phyloP scores from a whole-genome alignment of 2,888 invertebrate genomes.

The Chloromyia formosa region DNA sequence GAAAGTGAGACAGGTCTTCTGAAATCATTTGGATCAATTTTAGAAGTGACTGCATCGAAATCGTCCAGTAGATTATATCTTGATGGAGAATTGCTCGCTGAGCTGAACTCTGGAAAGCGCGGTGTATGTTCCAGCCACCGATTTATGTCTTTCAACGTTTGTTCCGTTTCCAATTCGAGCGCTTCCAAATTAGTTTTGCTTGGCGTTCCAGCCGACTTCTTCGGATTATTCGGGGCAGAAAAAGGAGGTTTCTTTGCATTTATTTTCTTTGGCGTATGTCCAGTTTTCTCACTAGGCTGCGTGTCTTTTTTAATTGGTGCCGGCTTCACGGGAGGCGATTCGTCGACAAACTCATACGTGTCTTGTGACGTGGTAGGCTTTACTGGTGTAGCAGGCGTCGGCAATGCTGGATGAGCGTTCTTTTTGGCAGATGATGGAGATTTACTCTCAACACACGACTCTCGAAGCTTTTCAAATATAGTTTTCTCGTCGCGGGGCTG shows the following conservation, averaged over 20 bases:
- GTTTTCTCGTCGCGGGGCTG: constrained; percentile 47
- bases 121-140: constrained; percentile 90
- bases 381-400: not conserved
- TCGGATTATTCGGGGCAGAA: not conserved
- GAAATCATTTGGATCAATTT: constrained; percentile 64
- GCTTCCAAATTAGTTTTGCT: constrained; percentile 67
- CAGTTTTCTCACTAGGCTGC: constrained; percentile 44
- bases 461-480: constrained; percentile 48
- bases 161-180: constrained; percentile 74
- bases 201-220: not conserved
- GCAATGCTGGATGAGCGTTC: not conserved
- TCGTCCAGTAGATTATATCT: constrained; percentile 74
- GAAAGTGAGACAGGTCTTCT: constrained; percentile 65
- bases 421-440: constrained; percentile 1
- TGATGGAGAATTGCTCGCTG: constrained; percentile 80
- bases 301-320: constrained; percentile 53
- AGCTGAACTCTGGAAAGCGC: constrained; percentile 77
- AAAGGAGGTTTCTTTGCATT: constrained; percentile 52
- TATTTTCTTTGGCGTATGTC: constrained; percentile 46
- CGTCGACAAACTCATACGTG: constrained; percentile 56
- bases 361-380: constrained; percentile 48
- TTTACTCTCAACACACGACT: constrained; percentile 45
- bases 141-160: constrained; percentile 80
- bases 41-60: constrained; percentile 64
- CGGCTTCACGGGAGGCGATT: constrained; percentile 56